Evolutionary conservation across 1,140 invertebrate genomes (phyloP).

Genomic region (Calephelis nemesis): DNA sequence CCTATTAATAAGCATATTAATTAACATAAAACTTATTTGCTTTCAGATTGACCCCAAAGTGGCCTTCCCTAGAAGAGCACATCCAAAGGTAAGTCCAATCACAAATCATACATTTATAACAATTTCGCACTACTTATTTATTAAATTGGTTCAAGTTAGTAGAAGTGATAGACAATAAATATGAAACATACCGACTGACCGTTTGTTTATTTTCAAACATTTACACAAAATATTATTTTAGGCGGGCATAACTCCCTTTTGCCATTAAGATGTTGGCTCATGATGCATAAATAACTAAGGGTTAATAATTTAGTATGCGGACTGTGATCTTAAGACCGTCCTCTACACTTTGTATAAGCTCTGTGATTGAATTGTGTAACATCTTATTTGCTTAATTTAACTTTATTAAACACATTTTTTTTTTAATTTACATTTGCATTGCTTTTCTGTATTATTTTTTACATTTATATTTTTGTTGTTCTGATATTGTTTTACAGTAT

Average conservation of each 20-base stretch:
- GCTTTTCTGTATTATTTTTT: background rate
- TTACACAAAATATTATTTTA: conserved; percentile 78
- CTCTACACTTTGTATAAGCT: conserved; percentile 49
- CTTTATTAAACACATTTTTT: conserved; percentile 21
- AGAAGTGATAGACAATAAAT: conserved; percentile 7
- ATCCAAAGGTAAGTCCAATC: conserved; percentile 93
- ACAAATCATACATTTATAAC: conserved; percentile 33
- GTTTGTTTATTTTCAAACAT: conserved; percentile 75
- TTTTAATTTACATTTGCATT: conserved; percentile 1
- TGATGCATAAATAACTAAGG: conserved; percentile 76
- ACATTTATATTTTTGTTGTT: background rate
- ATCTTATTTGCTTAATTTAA: conserved; percentile 49
- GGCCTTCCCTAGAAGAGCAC: conserved; percentile 98
- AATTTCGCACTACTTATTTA: conserved; percentile 56
- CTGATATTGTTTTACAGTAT: background rate
- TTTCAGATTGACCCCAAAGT: conserved; percentile 99
- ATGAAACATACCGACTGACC: conserved; percentile 21
- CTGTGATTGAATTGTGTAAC: conserved; percentile 64
- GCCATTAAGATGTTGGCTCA: conserved; percentile 76
- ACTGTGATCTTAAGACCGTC: conserved; percentile 57
- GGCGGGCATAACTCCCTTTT: conserved; percentile 68
- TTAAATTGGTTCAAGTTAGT: conserved; percentile 50
- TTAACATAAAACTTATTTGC: conserved; percentile 25
- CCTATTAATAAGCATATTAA: too few species aligned
- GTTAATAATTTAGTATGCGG: conserved; percentile 74